Percentiles rank a stretch among this genome's conserved stretches.
Evolutionary conservation across 2,113 vertebrate species (phyloP).

Genomic region (Rhipidura dahli): DNA sequence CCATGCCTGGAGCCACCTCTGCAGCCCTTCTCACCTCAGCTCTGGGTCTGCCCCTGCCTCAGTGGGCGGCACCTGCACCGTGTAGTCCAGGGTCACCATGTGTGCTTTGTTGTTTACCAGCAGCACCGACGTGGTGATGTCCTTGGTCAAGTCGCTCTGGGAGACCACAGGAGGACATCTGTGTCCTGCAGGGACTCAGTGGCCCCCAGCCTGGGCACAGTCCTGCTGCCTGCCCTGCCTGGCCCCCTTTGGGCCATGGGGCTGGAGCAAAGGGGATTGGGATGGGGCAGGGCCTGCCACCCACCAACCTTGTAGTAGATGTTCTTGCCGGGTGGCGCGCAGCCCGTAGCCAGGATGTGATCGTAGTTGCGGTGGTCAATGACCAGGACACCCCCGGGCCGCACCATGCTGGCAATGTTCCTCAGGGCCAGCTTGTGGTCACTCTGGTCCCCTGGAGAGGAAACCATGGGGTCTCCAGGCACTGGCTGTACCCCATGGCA

Average conservation of each 20-base stretch:
- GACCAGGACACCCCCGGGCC: constrained; percentile 87
- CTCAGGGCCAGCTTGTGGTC: constrained; percentile 89
- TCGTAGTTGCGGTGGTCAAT: constrained; percentile 98
- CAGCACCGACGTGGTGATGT: constrained; percentile 93
- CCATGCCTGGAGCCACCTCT: rapidly evolving
- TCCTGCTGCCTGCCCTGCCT: neutral
- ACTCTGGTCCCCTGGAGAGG: constrained; percentile 88
- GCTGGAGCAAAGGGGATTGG: neutral
- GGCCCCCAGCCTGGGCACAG: neutral
- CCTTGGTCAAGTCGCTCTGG: constrained; percentile 92
- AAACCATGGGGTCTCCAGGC: rapidly evolving
- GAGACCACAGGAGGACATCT: neutral
- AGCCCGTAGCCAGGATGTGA: constrained; percentile 91
- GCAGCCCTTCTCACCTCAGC: constrained; percentile 78
- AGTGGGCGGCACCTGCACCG: constrained; percentile 80
- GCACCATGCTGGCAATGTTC: constrained; percentile 94
- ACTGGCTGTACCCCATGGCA: neutral
- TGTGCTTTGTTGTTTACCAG: constrained; percentile 91
- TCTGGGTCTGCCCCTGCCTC: constrained; percentile 68
- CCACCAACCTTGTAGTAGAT: constrained; percentile 93
- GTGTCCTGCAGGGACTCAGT: rapidly evolving
- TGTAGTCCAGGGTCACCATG: constrained; percentile 98
- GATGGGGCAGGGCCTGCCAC: neutral
- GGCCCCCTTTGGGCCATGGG: rapidly evolving
- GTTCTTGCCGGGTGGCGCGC: constrained; percentile 90